Evolutionary conservation across 2,113 vertebrate genomes (phyloP).

Genomic region (Hyla sarda): DNA sequence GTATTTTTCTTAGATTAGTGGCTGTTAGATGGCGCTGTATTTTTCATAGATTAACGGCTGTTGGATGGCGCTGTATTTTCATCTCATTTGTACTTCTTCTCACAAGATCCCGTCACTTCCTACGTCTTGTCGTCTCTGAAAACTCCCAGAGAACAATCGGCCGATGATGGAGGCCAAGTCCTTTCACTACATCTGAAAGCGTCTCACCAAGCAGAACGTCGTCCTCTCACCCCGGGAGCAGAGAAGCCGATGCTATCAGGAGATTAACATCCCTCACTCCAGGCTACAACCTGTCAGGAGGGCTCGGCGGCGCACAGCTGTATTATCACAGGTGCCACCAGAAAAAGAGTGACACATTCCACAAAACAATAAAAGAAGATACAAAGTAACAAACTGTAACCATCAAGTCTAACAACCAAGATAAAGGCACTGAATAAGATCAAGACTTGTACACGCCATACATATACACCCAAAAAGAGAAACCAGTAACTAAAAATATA

Average conservation of each 20-base stretch:
- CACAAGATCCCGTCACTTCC: background rate
- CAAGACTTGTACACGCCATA: no score
- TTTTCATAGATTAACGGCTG: no score
- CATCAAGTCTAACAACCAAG: no score
- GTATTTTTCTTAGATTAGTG: no score
- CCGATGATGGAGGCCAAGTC: no score
- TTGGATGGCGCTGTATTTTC: background rate
- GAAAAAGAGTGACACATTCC: background rate
- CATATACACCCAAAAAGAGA: no score
- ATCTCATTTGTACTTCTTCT: no score
- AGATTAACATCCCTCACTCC: slow-evolving; percentile 4
- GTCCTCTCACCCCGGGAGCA: background rate
- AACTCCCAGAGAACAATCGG: background rate
- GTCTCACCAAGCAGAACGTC: slow-evolving; percentile 23
- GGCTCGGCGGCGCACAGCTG: background rate
- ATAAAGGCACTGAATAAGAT: no score
- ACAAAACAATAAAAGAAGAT: background rate
- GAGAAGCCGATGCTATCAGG: background rate
- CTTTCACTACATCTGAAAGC: slow-evolving; percentile 22
- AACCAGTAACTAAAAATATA: no score
- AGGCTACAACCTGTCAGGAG: slow-evolving; percentile 12
- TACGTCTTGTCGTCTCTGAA: background rate
- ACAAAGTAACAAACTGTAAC: background rate
- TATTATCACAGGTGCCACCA: slow-evolving; percentile 27
- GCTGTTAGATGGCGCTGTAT: no score